Evolutionary conservation across 2,888 invertebrate genomes (phyloP), one percentile per base, ranked within the genome.

Genomic region (Ectropis crepuscularia): DNA sequence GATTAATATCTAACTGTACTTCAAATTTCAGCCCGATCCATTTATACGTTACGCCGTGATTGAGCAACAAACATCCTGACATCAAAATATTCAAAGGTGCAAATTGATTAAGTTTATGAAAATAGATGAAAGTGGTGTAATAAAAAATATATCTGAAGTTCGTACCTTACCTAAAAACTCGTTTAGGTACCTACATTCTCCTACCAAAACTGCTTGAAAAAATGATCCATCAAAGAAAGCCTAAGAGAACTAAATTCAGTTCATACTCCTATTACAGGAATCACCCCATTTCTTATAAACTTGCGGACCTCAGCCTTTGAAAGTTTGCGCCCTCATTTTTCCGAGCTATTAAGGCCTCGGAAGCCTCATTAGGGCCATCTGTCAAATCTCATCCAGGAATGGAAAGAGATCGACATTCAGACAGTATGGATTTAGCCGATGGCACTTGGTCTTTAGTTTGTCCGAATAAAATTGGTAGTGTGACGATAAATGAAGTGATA

Each of bases 291-390:
- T 65, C 65, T 61, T 53, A n/a, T 46, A 65, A 69, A 66, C 53
- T 67, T 55, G 45, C 49, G 58, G 61, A 51, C 63, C 50, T 28
- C 47, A 60, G 61, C 65, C 53, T 63, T 64, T 60, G 48, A 55
- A 65, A 64, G 50, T 63, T 62, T 42, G 43, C 54, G 64, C 57
- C 67, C 71, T 63, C 69, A 48, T 65, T 65, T 68, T 69, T 61
- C 54, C 45, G 38, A 65, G 69, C 71, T 69, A 69, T 71, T 68
- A 68, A 50, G 63, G 61, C 62, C 63, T 54, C 60, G 69, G 63
- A 63, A 63, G 67, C 47, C 65, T 70, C 69, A 69, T 72, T 68
- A 69, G 61, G 66, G 68, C 57, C 70, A 72, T 72, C 72, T 72
- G 70, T 72, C 70, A 70, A 67, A 71, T 57, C 57, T 65, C 62